These are phyloP conservation scores for Orthosia gracilis DNA, from an alignment of 2,888 invertebrate genomes.

Conservation along the genomic window DNA sequence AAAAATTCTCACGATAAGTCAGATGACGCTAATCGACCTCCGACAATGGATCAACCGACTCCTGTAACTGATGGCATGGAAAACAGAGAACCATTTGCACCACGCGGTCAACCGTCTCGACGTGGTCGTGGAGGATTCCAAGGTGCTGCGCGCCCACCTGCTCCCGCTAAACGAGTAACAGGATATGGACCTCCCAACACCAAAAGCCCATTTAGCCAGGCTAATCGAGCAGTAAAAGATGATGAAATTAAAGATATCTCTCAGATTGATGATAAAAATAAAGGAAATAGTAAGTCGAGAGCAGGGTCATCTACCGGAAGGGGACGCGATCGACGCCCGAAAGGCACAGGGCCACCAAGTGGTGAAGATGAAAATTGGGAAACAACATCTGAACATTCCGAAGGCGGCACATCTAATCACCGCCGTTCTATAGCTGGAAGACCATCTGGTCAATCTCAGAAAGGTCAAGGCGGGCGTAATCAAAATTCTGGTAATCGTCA, in stretches of 20 bases:
- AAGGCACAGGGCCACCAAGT: conserved; percentile 81
- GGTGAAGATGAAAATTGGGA: conserved; percentile 94
- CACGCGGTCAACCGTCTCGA: conserved; percentile 97
- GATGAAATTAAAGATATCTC: conserved; percentile 81
- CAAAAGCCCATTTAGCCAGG: conserved; percentile 94
- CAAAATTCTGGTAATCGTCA: conserved; percentile 82
- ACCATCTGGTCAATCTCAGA: conserved; percentile 77
- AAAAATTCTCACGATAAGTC: conserved; percentile 92
- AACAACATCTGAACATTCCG: conserved; percentile 96
- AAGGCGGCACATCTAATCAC: conserved; percentile 82
- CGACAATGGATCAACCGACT: conserved; percentile 72
- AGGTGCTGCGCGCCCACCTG: conserved; percentile 86
- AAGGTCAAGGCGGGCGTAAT: conserved; percentile 81
- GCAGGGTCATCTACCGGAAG: conserved; percentile 92
- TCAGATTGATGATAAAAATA: conserved; percentile 92
- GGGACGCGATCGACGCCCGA: conserved; percentile 86
- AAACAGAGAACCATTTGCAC: conserved; percentile 94
- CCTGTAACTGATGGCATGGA: conserved; percentile 80
- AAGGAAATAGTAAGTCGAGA: conserved; percentile 93
- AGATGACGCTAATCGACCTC: conserved; percentile 84
- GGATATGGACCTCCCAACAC: conserved; percentile 96
- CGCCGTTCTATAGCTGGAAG: conserved; percentile 81
- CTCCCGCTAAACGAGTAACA: conserved; percentile 92
- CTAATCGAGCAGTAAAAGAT: conserved; percentile 84
- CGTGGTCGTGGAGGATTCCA: conserved; percentile 94